Percentiles rank a stretch among this genome's conserved stretches.
Evolutionary conservation across 2,888 invertebrate species (phyloP).

Genomic region (Drosophila merina): DNA sequence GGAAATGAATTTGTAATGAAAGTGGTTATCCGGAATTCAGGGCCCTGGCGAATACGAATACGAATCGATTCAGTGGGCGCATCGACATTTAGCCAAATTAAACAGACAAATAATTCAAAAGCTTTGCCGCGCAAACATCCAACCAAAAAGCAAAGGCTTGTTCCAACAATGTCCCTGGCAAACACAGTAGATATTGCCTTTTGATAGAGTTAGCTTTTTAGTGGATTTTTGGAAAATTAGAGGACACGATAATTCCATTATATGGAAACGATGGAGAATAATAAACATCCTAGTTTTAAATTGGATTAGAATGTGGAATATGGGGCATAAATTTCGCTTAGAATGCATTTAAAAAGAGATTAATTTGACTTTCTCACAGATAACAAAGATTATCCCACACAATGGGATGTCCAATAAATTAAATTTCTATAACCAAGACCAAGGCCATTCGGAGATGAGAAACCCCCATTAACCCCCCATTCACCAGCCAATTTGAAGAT

Average conservation of each 20-base stretch:
- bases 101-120: constrained; percentile 44
- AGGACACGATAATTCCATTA: not conserved
- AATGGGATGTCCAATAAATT: constrained; percentile 8
- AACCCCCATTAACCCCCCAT: constrained; percentile 11
- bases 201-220: constrained; percentile 9
- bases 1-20: constrained; percentile 74
- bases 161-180: not conserved
- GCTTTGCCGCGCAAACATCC: constrained; percentile 1
- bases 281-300: no score
- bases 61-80: constrained; percentile 25
- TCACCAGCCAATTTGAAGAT: constrained; percentile 34
- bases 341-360: no score
- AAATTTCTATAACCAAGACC: not conserved
- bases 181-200: not conserved
- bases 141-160: constrained; percentile 10
- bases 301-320: no score
- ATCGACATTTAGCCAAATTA: constrained; percentile 38
- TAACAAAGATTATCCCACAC: not conserved
- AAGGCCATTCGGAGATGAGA: not conserved
- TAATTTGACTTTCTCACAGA: not conserved
- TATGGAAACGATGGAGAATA: not conserved
- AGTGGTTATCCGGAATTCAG: constrained; percentile 49
- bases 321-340: no score
- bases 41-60: constrained; percentile 13
- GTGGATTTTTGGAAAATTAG: not conserved